Evolutionary conservation across 2,888 invertebrate species (phyloP), one percentile per base, ranked within the genome.

Genomic region (Stenichneumon culpator): DNA sequence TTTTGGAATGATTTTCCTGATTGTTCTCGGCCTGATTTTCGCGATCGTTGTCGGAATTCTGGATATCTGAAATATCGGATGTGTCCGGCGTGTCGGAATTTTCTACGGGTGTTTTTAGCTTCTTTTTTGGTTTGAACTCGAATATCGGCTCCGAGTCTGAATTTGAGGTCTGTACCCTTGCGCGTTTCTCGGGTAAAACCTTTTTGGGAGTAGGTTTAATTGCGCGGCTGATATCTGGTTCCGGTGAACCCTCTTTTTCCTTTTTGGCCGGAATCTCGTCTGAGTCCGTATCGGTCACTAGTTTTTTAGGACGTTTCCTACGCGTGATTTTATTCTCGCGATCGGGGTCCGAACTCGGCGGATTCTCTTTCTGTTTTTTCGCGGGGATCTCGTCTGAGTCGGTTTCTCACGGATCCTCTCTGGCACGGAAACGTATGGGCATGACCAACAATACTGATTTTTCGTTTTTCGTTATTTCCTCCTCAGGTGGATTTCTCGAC

Each of bases 401-500:
- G 0, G 22, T 22, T 14, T 60, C 57, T 0, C 28, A 60, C 28
- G 57, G 25, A 11, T 14, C 22, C 5, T 25, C 25, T 5, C 4
- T 60, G 0, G 60, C 32, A 0, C 60, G 25, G 2, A 60, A 60
- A 2, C 60, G 32, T 16, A 60, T 16, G 3, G 60, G 60, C 60
- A 60, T 60, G 1, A 60, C 60, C 1, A 60, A 3, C 9, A 60
- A 5, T 32, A 60, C 60, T 4, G 60, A 60, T 60, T 60, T 60
- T 25, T 14, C 25, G 16, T 60, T 60, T 14, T 1, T 2, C 6
- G 60, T 32, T n/a, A 16, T 0, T 14, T 28, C 28, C 0, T 28
- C 6, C 0, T 60, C 60, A 0, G 77, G 73, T 0, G 86, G 86
- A 25, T 87, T 86, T 44, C 87, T 54, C 0, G 86, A 87, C 0